These are phyloP conservation scores for Chaenocephalus aceratus DNA, from an alignment of 2,113 vertebrate species.

Conservation along the genomic window DNA sequence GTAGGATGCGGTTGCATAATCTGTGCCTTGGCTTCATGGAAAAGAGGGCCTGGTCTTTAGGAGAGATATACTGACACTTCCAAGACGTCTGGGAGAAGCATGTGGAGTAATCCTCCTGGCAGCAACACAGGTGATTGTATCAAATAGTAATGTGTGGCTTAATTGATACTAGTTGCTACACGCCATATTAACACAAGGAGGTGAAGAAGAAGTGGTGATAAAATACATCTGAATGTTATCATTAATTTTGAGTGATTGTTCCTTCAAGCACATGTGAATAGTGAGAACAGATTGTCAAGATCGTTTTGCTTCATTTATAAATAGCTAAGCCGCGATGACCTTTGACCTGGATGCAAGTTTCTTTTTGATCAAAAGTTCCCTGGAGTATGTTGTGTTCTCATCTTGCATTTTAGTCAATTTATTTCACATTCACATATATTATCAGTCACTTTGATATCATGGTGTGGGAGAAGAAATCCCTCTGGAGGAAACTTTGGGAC, in stretches of 20 bases:
- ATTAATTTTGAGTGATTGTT: constrained; percentile 15
- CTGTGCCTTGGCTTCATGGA: constrained; percentile 59
- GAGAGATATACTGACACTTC: constrained; percentile 61
- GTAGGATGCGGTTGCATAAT: constrained; percentile 74
- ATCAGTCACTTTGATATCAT: not conserved
- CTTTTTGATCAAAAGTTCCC: too few species aligned
- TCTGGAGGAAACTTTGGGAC: too few species aligned
- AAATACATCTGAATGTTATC: constrained; percentile 1
- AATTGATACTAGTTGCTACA: constrained; percentile 75
- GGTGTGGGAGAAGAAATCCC: too few species aligned
- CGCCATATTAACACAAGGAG: constrained; percentile 36
- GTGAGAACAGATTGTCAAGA: not conserved
- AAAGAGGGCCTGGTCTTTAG: constrained; percentile 58
- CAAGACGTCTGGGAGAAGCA: constrained; percentile 56
- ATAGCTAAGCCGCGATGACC: not conserved
- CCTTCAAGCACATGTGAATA: not conserved
- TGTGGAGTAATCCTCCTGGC: constrained; percentile 65
- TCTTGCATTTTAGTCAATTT: too few species aligned
- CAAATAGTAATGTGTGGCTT: constrained; percentile 64
- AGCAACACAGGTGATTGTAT: constrained; percentile 41
- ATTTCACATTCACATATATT: not conserved
- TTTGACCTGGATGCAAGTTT: not conserved
- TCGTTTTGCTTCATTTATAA: not conserved
- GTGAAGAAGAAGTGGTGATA: constrained; percentile 44
- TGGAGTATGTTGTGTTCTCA: too few species aligned